Base-by-base conservation (phyloP, 2,888 invertebrate genomes). In the Cylloceria caligata region DNA sequence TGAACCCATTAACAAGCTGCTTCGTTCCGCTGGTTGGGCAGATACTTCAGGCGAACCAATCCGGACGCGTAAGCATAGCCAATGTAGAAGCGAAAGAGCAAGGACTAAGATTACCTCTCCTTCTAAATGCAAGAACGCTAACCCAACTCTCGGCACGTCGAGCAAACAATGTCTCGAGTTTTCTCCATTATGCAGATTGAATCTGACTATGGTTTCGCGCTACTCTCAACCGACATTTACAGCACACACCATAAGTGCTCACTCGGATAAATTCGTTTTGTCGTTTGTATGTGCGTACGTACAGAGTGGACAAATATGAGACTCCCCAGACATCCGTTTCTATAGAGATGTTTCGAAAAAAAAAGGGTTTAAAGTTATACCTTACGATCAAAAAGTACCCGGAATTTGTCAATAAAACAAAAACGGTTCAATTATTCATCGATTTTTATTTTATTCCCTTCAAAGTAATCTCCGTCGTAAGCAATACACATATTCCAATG, bases 151-250 rank as follows among this genome's bases (percentile, higher is more conserved):
- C 82, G 80, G 72, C 83, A 84, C 86, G 83, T 85, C 84, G 89
- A 86, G 89, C 90, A 92, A 92, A 92, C 91, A 91, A 91, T 91
- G 90, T 91, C 89, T 90, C 88, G 88, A 88, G 88, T 89, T 91
- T 89, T 84, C 88, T 91, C 92, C 91, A 92, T 92, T 92, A 92
- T 92, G 92, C 89, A 91, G 89, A 92, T 92, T 91, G 88, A 91
- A 91, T 91, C 89, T 86, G 87, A 88, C 88, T 88, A 47, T 67
- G 89, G 88, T 89, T 89, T 87, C 87, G 85, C 83, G 24, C 11
- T 27, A 42, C n/a, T 6, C 34, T 27, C 5, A 19, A 7, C 11
- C 57, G 45, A 24, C 16, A 57, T 34, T 21, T 71, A 27, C 24
- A 16, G n/a, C 30, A 34, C 57, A 30, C 11, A 19, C 30, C 30